These are phyloP conservation scores for Macroramphosus scolopax DNA, from an alignment of 2,797 vertebrate species.

Conservation along the genomic window DNA sequence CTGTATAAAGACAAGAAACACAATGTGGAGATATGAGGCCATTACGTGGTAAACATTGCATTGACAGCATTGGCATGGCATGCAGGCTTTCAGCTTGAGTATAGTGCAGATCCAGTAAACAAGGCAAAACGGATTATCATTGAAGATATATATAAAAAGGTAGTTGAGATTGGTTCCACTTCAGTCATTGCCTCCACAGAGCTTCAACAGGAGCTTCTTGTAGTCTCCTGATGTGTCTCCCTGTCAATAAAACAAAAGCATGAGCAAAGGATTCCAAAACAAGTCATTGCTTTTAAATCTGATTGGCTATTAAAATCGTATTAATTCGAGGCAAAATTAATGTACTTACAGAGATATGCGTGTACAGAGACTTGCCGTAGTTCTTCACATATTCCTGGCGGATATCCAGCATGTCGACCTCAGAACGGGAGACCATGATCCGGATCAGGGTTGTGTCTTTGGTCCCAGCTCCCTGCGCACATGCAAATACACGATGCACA, in stretches of 20 bases:
- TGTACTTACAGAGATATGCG: conserved; percentile 87
- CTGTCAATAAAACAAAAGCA: conserved; percentile 71
- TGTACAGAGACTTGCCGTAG: conserved; percentile 91
- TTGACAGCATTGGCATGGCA: conserved; percentile 47
- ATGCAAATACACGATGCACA: too few species aligned
- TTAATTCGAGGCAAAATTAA: too few species aligned
- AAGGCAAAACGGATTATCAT: conserved; percentile 24
- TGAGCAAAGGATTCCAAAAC: conserved; percentile 2
- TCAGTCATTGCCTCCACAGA: conserved; percentile 95
- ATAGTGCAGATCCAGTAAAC: conserved; percentile 30
- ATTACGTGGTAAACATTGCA: conserved; percentile 43
- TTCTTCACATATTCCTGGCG: conserved; percentile 86
- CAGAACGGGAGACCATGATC: conserved; percentile 95
- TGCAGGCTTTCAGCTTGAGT: conserved; percentile 44
- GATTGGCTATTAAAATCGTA: too few species aligned
- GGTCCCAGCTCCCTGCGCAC: conserved; percentile 87
- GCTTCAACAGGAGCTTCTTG: conserved; percentile 92
- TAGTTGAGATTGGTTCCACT: conserved; percentile 21
- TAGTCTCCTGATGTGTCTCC: conserved; percentile 98
- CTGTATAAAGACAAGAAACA: conserved; percentile 34
- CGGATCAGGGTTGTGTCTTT: conserved; percentile 93
- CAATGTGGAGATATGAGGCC: neutral
- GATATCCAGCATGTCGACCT: conserved; percentile 93
- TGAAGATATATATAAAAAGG: conserved; percentile 7
- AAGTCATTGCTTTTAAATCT: too few species aligned